phyloP scores from a whole-genome alignment of 2,888 invertebrate species.

The Leucozona laternaria region DNA sequence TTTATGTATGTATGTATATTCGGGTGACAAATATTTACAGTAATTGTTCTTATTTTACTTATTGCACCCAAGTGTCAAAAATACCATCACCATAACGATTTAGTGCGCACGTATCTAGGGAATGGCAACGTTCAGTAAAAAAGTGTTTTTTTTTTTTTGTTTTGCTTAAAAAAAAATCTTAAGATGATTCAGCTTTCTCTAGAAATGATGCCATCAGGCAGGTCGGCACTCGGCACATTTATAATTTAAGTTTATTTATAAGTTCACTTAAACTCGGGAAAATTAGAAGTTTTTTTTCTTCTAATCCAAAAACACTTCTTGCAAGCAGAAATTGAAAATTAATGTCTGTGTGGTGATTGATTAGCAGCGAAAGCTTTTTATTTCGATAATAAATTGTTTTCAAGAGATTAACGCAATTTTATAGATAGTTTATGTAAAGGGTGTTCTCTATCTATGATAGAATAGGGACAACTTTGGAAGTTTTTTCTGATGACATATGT shows the following conservation, averaged over 20 bases:
- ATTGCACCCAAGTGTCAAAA: slow-evolving; percentile 49
- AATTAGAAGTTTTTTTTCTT: slow-evolving; percentile 1
- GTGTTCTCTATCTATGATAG: neutral
- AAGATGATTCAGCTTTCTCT: slow-evolving; percentile 38
- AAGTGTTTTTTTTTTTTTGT: slow-evolving; percentile 30
- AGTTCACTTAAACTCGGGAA: slow-evolving; percentile 34
- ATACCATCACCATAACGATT: slow-evolving; percentile 10
- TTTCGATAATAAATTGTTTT: slow-evolving; percentile 39
- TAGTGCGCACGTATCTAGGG: slow-evolving; percentile 11
- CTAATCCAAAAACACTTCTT: slow-evolving; percentile 11
- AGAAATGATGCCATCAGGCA: slow-evolving; percentile 49
- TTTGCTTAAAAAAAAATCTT: slow-evolving; percentile 32
- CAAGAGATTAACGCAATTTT: slow-evolving; percentile 29
- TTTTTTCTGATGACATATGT: too few relatives aligned
- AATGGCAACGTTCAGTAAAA: slow-evolving; percentile 12
- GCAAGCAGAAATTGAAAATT: slow-evolving; percentile 39
- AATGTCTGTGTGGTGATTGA: slow-evolving; percentile 47
- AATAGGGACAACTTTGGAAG: too few relatives aligned
- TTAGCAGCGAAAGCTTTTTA: slow-evolving; percentile 33
- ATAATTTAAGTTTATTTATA: slow-evolving; percentile 58
- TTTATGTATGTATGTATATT: slow-evolving; percentile 24
- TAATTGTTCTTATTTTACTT: slow-evolving; percentile 38
- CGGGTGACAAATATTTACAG: slow-evolving; percentile 63
- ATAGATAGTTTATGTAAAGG: neutral
- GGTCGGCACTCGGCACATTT: slow-evolving; percentile 22